A percentile compares a stretch with the other conserved stretches of the same genome.
Conservation (phyloP, 2,797 vertebrate genomes). For the Dicrostonyx torquatus region DNA sequence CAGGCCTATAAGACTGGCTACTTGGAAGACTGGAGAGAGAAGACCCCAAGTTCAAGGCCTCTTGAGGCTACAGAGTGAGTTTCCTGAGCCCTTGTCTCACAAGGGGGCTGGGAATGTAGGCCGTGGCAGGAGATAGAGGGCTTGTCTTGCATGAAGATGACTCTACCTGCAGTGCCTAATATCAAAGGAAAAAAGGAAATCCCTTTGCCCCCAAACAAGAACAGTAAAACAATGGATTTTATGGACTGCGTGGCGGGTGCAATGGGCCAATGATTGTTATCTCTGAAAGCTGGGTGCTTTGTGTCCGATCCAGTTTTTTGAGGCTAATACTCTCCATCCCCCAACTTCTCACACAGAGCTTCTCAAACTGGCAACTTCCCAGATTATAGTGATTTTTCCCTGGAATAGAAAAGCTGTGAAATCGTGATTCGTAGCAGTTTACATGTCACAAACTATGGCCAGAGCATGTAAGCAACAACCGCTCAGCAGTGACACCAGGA, state of each 20-base stretch:
- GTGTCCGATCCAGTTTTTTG: background rate
- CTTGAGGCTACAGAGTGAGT: background rate
- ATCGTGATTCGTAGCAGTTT: conserved; percentile 53
- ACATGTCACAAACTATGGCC: background rate
- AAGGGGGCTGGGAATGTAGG: background rate
- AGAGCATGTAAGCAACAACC: background rate
- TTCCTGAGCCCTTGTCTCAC: background rate
- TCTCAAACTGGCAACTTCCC: background rate
- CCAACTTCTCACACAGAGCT: background rate
- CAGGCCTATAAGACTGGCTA: background rate
- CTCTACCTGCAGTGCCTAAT: too few species aligned
- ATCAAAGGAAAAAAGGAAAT: background rate
- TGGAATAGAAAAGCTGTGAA: conserved; percentile 51
- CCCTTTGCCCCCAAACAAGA: background rate
- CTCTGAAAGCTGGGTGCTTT: background rate
- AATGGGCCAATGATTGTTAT: background rate
- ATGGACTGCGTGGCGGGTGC: background rate
- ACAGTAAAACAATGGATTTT: background rate
- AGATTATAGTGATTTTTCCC: background rate
- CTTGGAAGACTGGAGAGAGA: background rate
- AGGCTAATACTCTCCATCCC: background rate
- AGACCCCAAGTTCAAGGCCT: background rate
- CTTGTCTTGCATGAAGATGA: background rate
- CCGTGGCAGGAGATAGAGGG: background rate
- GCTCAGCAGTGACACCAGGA: conserved; percentile 14